Conservation (phyloP, 2,888 invertebrate genomes). For the Eupithecia dodoneata region DNA sequence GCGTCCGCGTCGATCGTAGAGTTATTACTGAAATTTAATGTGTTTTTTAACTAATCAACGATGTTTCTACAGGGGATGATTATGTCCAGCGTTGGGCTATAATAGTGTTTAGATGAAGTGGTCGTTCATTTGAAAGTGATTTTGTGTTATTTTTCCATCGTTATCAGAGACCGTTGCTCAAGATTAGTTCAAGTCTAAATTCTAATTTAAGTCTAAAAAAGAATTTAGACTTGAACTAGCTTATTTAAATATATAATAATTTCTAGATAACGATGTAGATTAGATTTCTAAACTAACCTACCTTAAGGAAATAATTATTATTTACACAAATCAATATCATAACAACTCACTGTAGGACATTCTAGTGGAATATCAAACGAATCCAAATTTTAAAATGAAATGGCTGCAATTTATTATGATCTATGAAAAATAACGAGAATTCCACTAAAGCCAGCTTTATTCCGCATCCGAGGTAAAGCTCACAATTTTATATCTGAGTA, state of each 20-base stretch:
- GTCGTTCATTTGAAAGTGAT: too few relatives aligned
- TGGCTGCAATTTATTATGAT: background rate
- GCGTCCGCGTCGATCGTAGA: too few relatives aligned
- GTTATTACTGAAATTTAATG: too few relatives aligned
- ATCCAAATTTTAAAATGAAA: background rate
- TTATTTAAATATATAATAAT: too few relatives aligned
- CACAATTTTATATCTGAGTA: constrained; percentile 27
- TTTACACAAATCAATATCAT: background rate
- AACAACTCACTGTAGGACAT: background rate
- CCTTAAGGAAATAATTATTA: too few relatives aligned
- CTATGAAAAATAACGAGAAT: background rate
- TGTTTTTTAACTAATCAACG: too few relatives aligned
- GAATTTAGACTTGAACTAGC: too few relatives aligned
- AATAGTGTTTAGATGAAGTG: background rate
- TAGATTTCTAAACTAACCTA: background rate
- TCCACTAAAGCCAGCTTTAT: constrained; percentile 1
- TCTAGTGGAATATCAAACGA: background rate
- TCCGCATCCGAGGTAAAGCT: constrained; percentile 5
- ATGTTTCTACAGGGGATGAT: too few relatives aligned
- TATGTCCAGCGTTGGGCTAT: too few relatives aligned
- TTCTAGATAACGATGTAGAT: background rate
- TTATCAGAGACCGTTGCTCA: background rate
- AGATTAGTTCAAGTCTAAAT: background rate
- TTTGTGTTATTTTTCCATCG: too few relatives aligned
- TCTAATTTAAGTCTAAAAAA: too few relatives aligned